These are phyloP conservation scores for Rhynchotus rufescens DNA, from an alignment of 2,797 vertebrate genomes.

Conservation along the genomic window DNA sequence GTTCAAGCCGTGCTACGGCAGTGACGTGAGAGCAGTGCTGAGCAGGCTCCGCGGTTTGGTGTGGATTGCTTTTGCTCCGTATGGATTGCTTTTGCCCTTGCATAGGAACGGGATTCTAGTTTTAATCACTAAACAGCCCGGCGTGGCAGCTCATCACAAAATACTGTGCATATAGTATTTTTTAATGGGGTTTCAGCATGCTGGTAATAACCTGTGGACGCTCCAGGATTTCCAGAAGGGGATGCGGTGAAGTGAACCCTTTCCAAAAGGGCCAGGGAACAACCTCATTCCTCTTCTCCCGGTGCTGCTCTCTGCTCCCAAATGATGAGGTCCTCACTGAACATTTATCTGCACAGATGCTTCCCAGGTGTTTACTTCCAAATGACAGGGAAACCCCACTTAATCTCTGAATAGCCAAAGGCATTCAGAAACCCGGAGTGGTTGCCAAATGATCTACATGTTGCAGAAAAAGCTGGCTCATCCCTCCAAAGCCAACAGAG, in stretches of 20 bases:
- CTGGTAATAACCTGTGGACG: not conserved
- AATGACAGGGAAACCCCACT: not conserved
- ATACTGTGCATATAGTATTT: not conserved
- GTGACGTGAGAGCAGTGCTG: constrained; percentile 48
- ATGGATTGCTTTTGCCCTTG: constrained; percentile 60
- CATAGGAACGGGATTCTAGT: constrained; percentile 21
- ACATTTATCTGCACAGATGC: not conserved
- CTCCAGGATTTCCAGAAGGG: not conserved
- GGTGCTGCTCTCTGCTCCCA: not conserved
- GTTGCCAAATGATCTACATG: not conserved
- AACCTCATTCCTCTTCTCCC: not conserved
- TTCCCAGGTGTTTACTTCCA: not conserved
- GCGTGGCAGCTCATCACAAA: not conserved
- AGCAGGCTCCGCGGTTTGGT: constrained; percentile 36
- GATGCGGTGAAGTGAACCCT: not conserved
- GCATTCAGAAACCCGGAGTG: not conserved
- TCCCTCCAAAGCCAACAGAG: not conserved
- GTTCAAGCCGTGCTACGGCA: constrained; percentile 43
- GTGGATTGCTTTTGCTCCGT: not conserved
- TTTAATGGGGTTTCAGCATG: not conserved
- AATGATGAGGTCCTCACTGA: not conserved
- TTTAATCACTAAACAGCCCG: constrained; percentile 49
- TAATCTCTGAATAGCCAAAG: not conserved
- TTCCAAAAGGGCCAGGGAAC: not conserved
- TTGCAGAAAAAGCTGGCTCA: not conserved